Evolutionary conservation across 2,113 vertebrate species (phyloP).

Genomic region (Callipepla californica): DNA sequence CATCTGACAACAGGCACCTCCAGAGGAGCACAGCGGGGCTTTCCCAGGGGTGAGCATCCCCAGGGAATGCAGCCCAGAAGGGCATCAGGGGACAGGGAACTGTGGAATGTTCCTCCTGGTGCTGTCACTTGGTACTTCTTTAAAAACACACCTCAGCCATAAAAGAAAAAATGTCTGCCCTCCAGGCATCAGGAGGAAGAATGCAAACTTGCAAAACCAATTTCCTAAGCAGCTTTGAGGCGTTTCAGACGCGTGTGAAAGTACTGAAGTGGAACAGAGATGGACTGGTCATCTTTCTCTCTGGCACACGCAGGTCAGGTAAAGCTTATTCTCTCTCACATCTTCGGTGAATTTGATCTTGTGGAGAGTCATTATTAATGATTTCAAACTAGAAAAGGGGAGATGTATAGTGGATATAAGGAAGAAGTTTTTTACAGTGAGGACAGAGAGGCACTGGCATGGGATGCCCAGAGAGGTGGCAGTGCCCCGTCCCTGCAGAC

Average conservation of each 20-base stretch:
- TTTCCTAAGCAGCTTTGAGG: neutral
- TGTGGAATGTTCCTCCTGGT: neutral
- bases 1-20: conserved; percentile 11
- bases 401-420: too few relatives aligned
- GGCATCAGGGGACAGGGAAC: neutral
- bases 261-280: neutral
- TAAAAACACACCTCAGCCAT: neutral
- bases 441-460: too few relatives aligned
- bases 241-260: neutral
- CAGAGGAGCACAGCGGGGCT: neutral
- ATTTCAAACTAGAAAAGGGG: too few relatives aligned
- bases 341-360: neutral
- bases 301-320: neutral
- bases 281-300: neutral
- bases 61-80: neutral
- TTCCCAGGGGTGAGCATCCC: neutral
- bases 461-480: too few relatives aligned
- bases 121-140: neutral
- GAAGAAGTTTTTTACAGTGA: too few relatives aligned
- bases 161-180: neutral
- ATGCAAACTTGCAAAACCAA: rapidly evolving
- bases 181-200: neutral
- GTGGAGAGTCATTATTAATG: neutral
- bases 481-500: too few relatives aligned
- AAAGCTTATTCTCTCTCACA: neutral